A percentile compares a stretch with the other conserved stretches of the same genome.
Evolutionary conservation across 2,888 invertebrate species (phyloP).

Genomic region (Cremastobaeus sp.): DNA sequence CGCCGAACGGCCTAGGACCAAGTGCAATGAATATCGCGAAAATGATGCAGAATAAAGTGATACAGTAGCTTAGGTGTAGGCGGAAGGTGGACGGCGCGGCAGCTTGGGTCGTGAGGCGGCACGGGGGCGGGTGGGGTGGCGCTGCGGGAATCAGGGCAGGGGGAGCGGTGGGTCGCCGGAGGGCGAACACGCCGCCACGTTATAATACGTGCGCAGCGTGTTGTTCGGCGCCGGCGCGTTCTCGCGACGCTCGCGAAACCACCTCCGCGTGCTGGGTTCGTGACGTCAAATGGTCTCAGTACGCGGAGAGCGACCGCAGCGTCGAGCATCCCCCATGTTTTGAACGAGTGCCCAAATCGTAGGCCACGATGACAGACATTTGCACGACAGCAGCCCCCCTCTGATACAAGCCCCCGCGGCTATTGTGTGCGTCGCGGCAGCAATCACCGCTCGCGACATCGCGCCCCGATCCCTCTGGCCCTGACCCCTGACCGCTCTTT

Average conservation of each 20-base stretch:
- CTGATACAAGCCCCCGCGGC: constrained; percentile 23
- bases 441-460: not conserved
- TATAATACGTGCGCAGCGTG: constrained; percentile 54
- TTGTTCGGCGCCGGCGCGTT: constrained; percentile 72
- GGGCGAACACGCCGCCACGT: constrained; percentile 46
- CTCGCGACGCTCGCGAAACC: constrained; percentile 71
- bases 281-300: constrained; percentile 77
- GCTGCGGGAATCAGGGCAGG: constrained; percentile 3
- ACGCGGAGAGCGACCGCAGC: constrained; percentile 78
- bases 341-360: constrained; percentile 26
- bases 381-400: constrained; percentile 20
- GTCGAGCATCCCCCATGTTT: constrained; percentile 61
- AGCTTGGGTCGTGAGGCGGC: not conserved
- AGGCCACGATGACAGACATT: constrained; percentile 52
- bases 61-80: constrained; percentile 28
- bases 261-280: constrained; percentile 77
- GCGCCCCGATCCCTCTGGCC: not conserved
- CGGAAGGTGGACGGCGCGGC: constrained; percentile 11
- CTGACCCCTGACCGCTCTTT: not conserved
- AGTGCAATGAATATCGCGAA: constrained; percentile 29
- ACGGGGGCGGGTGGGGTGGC: constrained; percentile 15
- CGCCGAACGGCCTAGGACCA: too few species aligned
- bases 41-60: constrained; percentile 45
- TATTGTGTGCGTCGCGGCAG: constrained; percentile 12
- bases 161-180: constrained; percentile 29